A percentile compares a stretch with the other conserved stretches of the same genome.
Evolutionary conservation across 2,797 vertebrate species (phyloP).

Genomic region (Gambusia yucatana): DNA sequence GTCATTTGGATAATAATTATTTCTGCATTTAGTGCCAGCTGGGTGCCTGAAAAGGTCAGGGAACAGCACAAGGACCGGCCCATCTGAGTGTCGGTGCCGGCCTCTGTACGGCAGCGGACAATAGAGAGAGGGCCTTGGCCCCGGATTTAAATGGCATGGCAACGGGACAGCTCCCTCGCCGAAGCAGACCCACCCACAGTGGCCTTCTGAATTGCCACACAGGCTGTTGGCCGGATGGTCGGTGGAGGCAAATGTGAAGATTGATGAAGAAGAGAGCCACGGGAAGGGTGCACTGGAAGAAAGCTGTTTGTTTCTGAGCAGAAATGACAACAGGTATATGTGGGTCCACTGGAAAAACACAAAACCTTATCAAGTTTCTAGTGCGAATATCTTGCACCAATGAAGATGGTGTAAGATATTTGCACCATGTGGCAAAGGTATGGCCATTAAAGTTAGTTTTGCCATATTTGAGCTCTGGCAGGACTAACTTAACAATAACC

Average conservation of each 20-base stretch:
- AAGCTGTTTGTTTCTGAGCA: not conserved
- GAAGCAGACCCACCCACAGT: constrained; percentile 37
- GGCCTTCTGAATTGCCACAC: constrained; percentile 50
- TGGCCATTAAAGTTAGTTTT: too few relatives aligned
- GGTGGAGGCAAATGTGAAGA: constrained; percentile 21
- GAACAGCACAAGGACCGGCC: constrained; percentile 79
- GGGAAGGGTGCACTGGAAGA: not conserved
- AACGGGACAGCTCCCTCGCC: constrained; percentile 63
- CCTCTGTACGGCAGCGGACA: constrained; percentile 81
- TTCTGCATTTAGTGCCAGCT: constrained; percentile 81
- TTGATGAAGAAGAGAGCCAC: constrained; percentile 8
- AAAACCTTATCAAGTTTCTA: too few relatives aligned
- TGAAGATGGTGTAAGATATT: too few relatives aligned
- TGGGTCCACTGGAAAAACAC: not conserved
- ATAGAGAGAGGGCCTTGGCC: constrained; percentile 67
- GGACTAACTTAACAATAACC: too few relatives aligned
- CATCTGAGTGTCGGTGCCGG: constrained; percentile 75
- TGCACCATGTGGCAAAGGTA: too few relatives aligned
- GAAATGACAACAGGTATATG: not conserved
- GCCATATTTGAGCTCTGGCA: too few relatives aligned
- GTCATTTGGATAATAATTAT: constrained; percentile 85
- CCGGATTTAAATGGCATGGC: constrained; percentile 65
- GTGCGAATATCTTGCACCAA: too few relatives aligned
- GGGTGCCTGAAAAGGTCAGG: constrained; percentile 82
- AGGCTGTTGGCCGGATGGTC: constrained; percentile 40